Conservation (phyloP, 2,113 vertebrate genomes). For the Galemys pyrenaicus region DNA sequence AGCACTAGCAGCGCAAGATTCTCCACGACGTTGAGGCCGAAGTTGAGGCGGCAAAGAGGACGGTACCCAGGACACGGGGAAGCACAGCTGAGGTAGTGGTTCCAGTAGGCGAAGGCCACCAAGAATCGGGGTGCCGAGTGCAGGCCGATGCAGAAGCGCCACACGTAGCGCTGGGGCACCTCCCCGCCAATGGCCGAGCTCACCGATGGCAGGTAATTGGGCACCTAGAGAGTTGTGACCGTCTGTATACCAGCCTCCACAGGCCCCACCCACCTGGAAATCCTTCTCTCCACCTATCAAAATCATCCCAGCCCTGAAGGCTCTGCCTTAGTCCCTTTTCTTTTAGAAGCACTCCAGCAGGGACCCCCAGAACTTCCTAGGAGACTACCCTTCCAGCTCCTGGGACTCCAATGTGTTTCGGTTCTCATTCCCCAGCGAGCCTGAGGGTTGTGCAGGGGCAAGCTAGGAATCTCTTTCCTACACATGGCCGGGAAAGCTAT, state of each 20-base stretch:
- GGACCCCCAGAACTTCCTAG: not conserved
- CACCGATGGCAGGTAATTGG: conserved; percentile 97
- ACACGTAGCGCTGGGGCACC: conserved; percentile 94
- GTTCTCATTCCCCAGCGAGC: not conserved
- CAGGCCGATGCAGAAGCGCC: conserved; percentile 94
- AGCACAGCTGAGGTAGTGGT: conserved; percentile 89
- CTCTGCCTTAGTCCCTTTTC: not conserved
- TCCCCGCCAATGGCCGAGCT: conserved; percentile 93
- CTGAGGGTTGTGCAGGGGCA: not conserved
- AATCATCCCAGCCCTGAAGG: not conserved
- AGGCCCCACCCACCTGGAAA: not conserved
- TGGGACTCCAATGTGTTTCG: not conserved
- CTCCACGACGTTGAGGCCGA: conserved; percentile 88
- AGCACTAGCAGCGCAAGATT: conserved; percentile 93
- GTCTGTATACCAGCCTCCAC: not conserved
- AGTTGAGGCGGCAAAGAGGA: conserved; percentile 85
- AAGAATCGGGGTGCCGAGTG: conserved; percentile 94
- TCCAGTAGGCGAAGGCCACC: conserved; percentile 90
- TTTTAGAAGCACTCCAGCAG: not conserved
- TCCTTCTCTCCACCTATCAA: not conserved
- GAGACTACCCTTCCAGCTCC: not conserved
- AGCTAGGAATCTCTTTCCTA: not conserved
- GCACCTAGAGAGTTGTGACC: conserved; percentile 85
- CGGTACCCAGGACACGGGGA: conserved; percentile 81
- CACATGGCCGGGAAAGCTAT: not conserved